Conservation (phyloP, 2,888 invertebrate genomes). For the Iselma pallidipennis region DNA sequence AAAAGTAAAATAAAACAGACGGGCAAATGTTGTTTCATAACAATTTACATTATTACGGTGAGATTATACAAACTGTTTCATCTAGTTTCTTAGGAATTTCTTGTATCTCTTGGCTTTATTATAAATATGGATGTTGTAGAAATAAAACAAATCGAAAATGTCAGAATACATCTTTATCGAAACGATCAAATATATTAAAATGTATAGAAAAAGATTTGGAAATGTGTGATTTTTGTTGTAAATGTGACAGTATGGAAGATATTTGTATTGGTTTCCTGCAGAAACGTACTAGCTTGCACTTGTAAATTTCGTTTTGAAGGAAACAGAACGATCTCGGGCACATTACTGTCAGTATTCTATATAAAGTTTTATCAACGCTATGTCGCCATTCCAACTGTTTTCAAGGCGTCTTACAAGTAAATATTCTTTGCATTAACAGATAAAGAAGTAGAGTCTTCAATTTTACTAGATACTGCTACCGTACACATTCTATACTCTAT, state of each 20-base stretch:
- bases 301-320: conserved; percentile 3
- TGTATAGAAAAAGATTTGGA: background rate
- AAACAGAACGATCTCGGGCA: conserved; percentile 4
- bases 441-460: background rate
- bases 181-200: too few species aligned
- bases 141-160: too few species aligned
- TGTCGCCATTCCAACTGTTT: conserved; percentile 4
- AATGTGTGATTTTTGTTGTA: background rate
- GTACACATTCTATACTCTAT: too few species aligned
- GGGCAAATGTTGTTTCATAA: background rate
- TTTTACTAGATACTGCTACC: background rate
- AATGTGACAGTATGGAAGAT: too few species aligned
- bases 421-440: background rate
- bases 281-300: background rate
- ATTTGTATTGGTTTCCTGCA: background rate
- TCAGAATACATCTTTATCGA: too few species aligned
- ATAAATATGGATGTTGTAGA: too few species aligned
- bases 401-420: background rate
- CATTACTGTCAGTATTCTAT: conserved; percentile 11
- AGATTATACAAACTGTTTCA: background rate
- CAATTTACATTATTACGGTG: background rate
- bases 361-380: conserved; percentile 23
- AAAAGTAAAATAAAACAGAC: background rate
- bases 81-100: background rate
- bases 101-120: background rate